A percentile compares a stretch with the other conserved stretches of the same genome.
Conservation (phyloP, 2,797 vertebrate genomes). For the Chromis chromis region DNA sequence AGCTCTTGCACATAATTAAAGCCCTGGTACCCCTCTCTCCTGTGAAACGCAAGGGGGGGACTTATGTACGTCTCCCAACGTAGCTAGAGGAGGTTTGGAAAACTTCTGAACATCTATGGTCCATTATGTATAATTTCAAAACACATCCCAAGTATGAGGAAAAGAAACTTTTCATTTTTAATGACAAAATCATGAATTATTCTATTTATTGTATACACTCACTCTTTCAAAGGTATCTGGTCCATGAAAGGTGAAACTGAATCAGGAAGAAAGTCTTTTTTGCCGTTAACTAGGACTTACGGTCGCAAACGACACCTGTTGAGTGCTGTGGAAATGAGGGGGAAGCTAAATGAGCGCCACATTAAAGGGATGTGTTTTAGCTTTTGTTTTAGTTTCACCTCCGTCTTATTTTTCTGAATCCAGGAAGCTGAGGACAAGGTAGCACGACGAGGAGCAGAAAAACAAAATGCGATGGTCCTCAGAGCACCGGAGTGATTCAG, state of each 20-base stretch:
- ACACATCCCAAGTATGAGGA: conserved; percentile 96
- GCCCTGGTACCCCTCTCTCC: conserved; percentile 75
- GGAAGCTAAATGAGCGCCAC: conserved; percentile 63
- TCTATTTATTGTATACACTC: conserved; percentile 99
- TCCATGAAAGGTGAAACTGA: conserved; percentile 96
- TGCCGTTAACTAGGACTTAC: conserved; percentile 74
- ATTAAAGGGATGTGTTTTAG: conserved; percentile 56
- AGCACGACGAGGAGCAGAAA: neutral
- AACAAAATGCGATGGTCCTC: conserved; percentile 19
- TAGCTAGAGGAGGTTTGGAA: conserved; percentile 90
- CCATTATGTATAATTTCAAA: conserved; percentile 99
- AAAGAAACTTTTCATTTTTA: conserved; percentile 99
- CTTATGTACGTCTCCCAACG: conserved; percentile 79
- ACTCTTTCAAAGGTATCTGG: conserved; percentile 95
- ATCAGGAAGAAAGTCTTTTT: conserved; percentile 89
- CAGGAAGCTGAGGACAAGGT: conserved; percentile 20
- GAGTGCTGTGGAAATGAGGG: conserved; percentile 64
- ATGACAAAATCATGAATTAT: conserved; percentile 99
- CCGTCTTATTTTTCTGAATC: conserved; percentile 7
- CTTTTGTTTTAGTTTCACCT: conserved; percentile 52
- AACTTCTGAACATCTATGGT: conserved; percentile 97
- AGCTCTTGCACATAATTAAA: conserved; percentile 83
- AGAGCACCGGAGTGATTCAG: conserved; percentile 23
- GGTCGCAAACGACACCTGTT: conserved; percentile 81
- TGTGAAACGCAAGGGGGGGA: conserved; percentile 74